Base-by-base conservation (phyloP, 2,113 vertebrate species). In the Solea solea region DNA sequence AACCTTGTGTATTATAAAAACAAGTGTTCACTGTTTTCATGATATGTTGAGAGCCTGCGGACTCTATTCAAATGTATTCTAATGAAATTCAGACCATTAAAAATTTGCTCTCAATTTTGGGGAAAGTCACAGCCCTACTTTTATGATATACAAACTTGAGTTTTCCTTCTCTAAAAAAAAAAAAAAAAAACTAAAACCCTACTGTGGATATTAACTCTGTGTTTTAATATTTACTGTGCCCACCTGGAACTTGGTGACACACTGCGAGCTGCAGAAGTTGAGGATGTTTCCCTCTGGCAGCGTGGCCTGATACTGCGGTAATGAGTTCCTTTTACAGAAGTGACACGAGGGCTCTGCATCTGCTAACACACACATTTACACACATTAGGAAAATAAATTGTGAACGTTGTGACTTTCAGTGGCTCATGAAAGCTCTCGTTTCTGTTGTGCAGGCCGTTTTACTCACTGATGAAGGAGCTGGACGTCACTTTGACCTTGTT, bases 221-320 rank as follows among this genome's bases (percentile, higher is more conserved):
- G 21, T 21, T 21, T 21, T 34, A 34, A 34, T 6, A 34, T 34
- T 7, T 46, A 34, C 7, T 53, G 15, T 52, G 27, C 51, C 7
- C 72, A 98, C 97, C 97, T 98, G 97, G 92, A 98, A 98, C 93
- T 98, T 99, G 90, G 96, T 95, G 80, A 99, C 96, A 93, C 97
- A 99, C 89, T 92, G 95, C 45, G 96, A 98, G 94, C 96, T 98
- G 94, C 97, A 99, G 94, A 98, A 98, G 94, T 94, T 97, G 90
- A 96, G 95, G 69, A 98, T 89, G 88, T 95, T 96, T 83, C 97
- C 97, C 94, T 99, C 97, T 75, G 97, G 95, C 90, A 98, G 94
- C 76, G 95, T 98, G 92, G 96, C 96, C 95, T 98, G 97, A 92
- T 96, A 98, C 25, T 98, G 97, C 90, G 97, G 96, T 93, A 99